Evolutionary conservation across 2,888 invertebrate genomes (phyloP), one percentile per base, ranked within the genome.

Genomic region (Protonemura montana): DNA sequence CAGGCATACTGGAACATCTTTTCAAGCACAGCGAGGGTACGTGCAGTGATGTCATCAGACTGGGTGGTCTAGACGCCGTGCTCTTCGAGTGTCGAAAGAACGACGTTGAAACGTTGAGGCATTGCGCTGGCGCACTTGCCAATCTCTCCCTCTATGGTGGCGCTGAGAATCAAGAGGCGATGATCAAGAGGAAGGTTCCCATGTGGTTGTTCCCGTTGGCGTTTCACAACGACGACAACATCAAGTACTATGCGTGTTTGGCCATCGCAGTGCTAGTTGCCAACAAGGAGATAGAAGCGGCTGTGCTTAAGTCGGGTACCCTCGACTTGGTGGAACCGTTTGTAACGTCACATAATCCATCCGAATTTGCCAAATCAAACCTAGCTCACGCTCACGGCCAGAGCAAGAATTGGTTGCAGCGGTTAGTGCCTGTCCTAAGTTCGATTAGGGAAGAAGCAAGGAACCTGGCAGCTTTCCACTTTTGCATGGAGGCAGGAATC

Each of bases 401-500:
- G 91, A 98, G 98, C 90, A 97, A 97, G 90, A 97, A 97, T 89
- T 99, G 99, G 99, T 92, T 99, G 86, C 95, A 97, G 91, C 94
- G 97, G 89, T 93, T 99, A 88, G 97, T 99, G 3, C 98, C 99
- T 0, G 97, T 99, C 16, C 92, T 99, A 86, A 97, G 96, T 90
- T 98, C 98, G 77, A 97, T 98, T 90, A 93, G 98, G 87, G 98
- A 98, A 90, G 99, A 99, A 92, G 99, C 99, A 0, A 94, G 98
- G 89, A 98, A 98, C 91, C 92, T 99, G 89, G 99, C 99, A 2
- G 98, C 99, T 59, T 99, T 99, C 91, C 99, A 99, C 91, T 97
- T 99, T 91, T 98, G 98, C 90, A 98, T 99, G 98, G 99, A 99
- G 92, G 99, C 99, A 16, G 98, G 98, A 76, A 99, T 99, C 86